phyloP scores from a whole-genome alignment of 1,140 invertebrate species.

The Drosophila guanche region DNA sequence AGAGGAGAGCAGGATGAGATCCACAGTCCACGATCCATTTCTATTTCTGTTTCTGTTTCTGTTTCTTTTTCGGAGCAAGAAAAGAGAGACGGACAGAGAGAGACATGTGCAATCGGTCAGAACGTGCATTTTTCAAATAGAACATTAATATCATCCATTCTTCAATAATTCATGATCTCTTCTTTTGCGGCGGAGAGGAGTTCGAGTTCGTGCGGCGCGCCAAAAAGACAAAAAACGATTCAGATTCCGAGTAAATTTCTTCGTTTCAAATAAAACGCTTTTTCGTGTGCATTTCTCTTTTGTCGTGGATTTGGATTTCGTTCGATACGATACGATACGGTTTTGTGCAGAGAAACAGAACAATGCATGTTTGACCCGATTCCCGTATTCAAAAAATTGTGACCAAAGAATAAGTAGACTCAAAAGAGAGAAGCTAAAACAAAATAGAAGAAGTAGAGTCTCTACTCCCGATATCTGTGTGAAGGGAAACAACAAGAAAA shows the following conservation, averaged over 20 bases:
- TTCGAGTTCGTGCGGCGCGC: too few relatives aligned
- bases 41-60: constrained; percentile 35
- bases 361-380: constrained; percentile 55
- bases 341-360: constrained; percentile 11
- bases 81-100: not conserved
- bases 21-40: too few relatives aligned
- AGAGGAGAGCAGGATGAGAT: too few relatives aligned
- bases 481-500: constrained; percentile 53
- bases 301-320: constrained; percentile 4
- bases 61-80: constrained; percentile 15
- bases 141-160: constrained; percentile 1
- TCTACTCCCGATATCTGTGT: constrained; percentile 22
- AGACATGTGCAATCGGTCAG: constrained; percentile 55
- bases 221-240: too few relatives aligned
- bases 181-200: too few relatives aligned
- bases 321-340: constrained; percentile 25
- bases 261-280: constrained; percentile 18
- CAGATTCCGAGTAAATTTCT: too few relatives aligned
- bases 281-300: constrained; percentile 42
- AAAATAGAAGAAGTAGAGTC: constrained; percentile 24
- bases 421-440: constrained; percentile 27
- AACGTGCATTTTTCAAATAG: constrained; percentile 41
- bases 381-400: constrained; percentile 36
- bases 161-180: too few relatives aligned
- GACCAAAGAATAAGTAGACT: constrained; percentile 12